Percentiles rank a stretch among this genome's conserved stretches.
Conservation (phyloP, 92 coral and sea anemone species). For the Porites cylindrica region DNA sequence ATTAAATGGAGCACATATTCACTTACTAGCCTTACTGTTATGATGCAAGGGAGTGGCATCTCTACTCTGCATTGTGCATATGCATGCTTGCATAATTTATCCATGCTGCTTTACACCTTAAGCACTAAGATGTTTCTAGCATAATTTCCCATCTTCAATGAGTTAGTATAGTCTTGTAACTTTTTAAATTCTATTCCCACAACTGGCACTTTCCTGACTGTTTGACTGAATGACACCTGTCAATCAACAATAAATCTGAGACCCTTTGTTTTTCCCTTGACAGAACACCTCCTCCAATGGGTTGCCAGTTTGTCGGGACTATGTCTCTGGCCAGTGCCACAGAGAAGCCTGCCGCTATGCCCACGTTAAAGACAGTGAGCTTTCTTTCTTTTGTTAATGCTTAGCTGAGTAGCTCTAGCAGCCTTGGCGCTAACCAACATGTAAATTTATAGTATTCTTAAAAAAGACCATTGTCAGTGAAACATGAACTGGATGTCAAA, state of each 20-base stretch:
- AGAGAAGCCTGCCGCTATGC: conserved; percentile 99
- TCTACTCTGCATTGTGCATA: conserved; percentile 10
- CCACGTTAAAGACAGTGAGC: conserved; percentile 99
- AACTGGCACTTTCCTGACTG: conserved; percentile 35
- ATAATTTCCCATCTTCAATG: conserved; percentile 3
- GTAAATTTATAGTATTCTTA: background rate
- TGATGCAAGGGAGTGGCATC: conserved; percentile 2
- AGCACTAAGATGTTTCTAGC: conserved; percentile 1
- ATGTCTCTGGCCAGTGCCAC: conserved; percentile 98
- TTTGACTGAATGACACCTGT: conserved; percentile 39
- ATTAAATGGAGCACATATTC: background rate
- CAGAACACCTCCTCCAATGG: conserved; percentile 93
- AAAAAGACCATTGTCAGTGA: background rate
- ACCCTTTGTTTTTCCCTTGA: conserved; percentile 81
- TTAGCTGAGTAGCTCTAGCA: conserved; percentile 51
- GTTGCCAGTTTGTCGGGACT: conserved; percentile 99
- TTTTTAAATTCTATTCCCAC: background rate
- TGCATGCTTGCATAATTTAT: conserved; percentile 14
- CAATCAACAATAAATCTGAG: conserved; percentile 53
- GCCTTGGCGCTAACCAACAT: conserved; percentile 7
- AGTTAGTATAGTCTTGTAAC: conserved; percentile 10
- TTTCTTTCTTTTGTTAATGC: conserved; percentile 67
- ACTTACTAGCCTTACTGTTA: background rate
- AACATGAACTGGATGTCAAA: background rate
- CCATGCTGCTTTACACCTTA: conserved; percentile 29